phyloP scores from a whole-genome alignment of 2,888 invertebrate species.

The Eristalinus sepulchralis region DNA sequence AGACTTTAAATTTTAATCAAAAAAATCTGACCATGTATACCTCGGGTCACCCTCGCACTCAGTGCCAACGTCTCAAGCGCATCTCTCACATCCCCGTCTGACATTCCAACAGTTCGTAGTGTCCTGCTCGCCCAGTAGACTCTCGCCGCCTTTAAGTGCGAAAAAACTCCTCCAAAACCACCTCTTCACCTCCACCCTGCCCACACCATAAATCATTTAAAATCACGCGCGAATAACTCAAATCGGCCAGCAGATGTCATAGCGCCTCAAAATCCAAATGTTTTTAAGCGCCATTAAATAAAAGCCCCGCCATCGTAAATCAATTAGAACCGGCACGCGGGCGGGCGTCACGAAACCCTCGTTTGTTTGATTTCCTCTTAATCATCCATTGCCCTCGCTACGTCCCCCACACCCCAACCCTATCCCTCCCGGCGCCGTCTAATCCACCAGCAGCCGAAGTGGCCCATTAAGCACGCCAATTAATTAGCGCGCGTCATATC shows the following conservation, averaged over 20 bases:
- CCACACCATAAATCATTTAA: neutral
- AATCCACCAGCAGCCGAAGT: neutral
- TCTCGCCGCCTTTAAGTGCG: too few relatives aligned
- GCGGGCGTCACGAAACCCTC: neutral
- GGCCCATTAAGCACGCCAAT: neutral
- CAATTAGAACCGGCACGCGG: constrained; percentile 11
- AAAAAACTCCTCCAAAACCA: neutral
- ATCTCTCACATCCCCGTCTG: too few relatives aligned
- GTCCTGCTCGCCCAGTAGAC: neutral
- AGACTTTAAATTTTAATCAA: too few relatives aligned
- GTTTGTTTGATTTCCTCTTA: neutral
- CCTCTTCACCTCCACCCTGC: neutral
- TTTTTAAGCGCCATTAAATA: neutral
- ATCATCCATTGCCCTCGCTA: neutral
- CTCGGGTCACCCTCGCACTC: too few relatives aligned
- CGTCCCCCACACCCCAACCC: neutral
- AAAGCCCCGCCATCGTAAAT: neutral
- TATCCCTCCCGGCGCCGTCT: neutral
- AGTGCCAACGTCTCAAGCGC: too few relatives aligned
- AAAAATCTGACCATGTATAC: too few relatives aligned
- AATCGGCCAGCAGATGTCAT: neutral
- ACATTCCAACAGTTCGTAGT: neutral
- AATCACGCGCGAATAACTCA: neutral
- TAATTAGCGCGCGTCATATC: neutral
- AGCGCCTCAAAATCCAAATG: neutral